These are phyloP conservation scores for Polyodon spathula DNA, from an alignment of 2,113 vertebrate species.

Conservation along the genomic window DNA sequence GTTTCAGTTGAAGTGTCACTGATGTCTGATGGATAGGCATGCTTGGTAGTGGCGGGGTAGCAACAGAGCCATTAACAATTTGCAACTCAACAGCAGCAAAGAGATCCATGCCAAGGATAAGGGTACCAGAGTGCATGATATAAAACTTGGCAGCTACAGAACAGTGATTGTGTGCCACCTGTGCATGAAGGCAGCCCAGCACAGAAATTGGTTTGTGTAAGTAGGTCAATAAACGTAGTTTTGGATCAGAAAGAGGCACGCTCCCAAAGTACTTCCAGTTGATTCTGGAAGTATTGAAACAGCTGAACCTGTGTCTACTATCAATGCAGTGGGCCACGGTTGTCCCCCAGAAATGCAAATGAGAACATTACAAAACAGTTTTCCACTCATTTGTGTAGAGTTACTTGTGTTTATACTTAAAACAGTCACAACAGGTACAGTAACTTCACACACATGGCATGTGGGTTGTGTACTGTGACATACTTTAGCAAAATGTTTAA, in stretches of 20 bases:
- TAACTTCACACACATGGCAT: too few species aligned
- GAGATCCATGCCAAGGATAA: not conserved
- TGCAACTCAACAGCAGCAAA: not conserved
- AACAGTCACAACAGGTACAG: not conserved
- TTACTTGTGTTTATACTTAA: not conserved
- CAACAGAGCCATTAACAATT: too few species aligned
- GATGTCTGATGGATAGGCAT: too few species aligned
- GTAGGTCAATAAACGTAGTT: conserved; percentile 16
- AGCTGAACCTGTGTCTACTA: conserved; percentile 29
- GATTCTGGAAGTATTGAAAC: conserved; percentile 33
- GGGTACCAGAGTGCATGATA: not conserved
- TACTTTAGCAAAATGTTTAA: not conserved
- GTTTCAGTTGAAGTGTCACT: too few species aligned
- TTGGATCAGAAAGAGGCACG: conserved; percentile 26
- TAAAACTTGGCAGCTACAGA: not conserved
- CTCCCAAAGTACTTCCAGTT: conserved; percentile 37
- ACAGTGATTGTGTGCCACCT: not conserved
- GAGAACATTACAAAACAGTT: not conserved
- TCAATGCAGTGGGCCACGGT: conserved; percentile 28
- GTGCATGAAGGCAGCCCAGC: too few species aligned
- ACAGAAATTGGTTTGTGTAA: not conserved
- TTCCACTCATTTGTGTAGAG: not conserved
- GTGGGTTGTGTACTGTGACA: not conserved
- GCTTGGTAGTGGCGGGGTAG: too few species aligned
- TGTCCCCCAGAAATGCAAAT: conserved; percentile 26